Base-by-base conservation (phyloP, 2,888 invertebrate genomes). In the Dyspetes luteomarginatus region DNA sequence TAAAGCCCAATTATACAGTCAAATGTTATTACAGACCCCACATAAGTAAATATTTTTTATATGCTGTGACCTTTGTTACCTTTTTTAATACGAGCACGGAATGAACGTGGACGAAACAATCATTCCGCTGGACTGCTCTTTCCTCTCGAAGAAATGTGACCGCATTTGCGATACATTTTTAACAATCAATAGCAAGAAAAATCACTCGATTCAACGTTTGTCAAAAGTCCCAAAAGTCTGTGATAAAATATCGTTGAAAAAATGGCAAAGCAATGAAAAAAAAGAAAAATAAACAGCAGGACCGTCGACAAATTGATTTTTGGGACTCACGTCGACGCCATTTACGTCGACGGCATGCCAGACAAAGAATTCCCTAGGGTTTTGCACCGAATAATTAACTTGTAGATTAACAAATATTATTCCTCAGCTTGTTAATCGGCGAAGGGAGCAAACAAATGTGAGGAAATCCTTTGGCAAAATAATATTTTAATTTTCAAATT, bases 291-390 rank as follows among this genome's bases (percentile, higher is more conserved):
- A 71, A 19, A 50, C 12, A 26, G 24, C 28, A 36, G 12, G 26
- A 48, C 55, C 15, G 26, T 55, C 3, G 41, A 41, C 45, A 55
- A 41, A 80, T 80, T 76, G 76, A 80, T 80, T 76, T 76, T 62
- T 17, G 22, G 45, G 55, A 55, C 67, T 60, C 48, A 50, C 50
- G 26, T 50, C 60, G 80, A 80, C 80, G 80, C 80, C 80, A 80
- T 80, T 80, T 72, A 72, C 65, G 28, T 65, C 58, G 28, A 52
- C 36, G 36, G 26, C 43, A 26, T 26, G 60, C n/a, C 48, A 19
- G 19, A 22, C 19, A n/a, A 36, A 5, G 4, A 17, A 26, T 17
- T 43, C 7, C 48, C 74, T 75, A 75, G 74, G 50, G 58, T 58
- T 24, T 67, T 75, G 2, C 30, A 30, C 22, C 55, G 26, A 2